Conservation (phyloP, 2,888 invertebrate species). For the Andrena bucephala region DNA sequence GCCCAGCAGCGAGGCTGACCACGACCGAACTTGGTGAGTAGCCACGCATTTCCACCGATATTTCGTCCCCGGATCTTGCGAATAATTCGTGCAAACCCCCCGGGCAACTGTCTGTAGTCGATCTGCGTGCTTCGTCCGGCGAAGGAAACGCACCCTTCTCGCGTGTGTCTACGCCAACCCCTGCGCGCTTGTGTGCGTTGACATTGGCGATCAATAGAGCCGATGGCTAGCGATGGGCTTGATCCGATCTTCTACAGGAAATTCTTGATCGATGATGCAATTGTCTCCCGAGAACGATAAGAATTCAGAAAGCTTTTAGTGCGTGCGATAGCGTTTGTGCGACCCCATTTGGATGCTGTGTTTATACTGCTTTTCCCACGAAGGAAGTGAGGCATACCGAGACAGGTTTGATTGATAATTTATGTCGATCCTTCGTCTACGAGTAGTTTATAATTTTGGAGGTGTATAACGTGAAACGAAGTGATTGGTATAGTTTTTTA, state of each 20-base stretch:
- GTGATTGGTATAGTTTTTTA: not conserved
- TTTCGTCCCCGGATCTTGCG: fast-evolving
- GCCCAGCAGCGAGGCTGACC: not conserved
- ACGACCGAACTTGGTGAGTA: slow-evolving; percentile 37
- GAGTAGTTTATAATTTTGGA: not conserved
- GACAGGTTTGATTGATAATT: not conserved
- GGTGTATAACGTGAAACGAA: not conserved
- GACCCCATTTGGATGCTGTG: not conserved
- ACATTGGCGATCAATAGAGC: slow-evolving; percentile 80
- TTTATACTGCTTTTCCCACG: not conserved
- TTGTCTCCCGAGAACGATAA: not conserved
- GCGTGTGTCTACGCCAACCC: slow-evolving; percentile 32
- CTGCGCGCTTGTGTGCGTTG: slow-evolving; percentile 59
- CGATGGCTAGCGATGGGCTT: slow-evolving; percentile 69
- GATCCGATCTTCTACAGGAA: slow-evolving; percentile 21
- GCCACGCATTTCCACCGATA: not conserved
- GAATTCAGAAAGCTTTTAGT: not conserved
- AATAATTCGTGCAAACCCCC: not conserved
- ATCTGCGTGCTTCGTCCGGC: slow-evolving; percentile 49
- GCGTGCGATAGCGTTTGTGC: not conserved
- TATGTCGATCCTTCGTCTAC: not conserved
- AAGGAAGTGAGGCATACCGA: not conserved
- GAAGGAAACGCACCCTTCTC: slow-evolving; percentile 50
- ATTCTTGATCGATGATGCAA: slow-evolving; percentile 8
- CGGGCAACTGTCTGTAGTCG: not conserved